A percentile compares a stretch with the other conserved stretches of the same genome.
Evolutionary conservation across 2,113 vertebrate genomes (phyloP).

Genomic region (Rana temporaria): DNA sequence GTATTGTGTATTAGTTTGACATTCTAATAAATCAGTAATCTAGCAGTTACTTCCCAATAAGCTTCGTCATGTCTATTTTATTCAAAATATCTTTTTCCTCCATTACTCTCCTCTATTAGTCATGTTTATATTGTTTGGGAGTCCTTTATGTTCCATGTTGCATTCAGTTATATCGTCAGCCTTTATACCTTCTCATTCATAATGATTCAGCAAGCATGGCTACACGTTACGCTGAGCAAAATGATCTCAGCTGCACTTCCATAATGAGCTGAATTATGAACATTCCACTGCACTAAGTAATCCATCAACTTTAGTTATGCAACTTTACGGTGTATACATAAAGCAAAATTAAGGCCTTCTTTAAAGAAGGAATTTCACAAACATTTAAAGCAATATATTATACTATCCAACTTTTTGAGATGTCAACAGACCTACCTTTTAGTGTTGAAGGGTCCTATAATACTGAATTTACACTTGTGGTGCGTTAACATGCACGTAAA

Average conservation of each 20-base stretch:
- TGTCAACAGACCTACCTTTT: too few relatives aligned
- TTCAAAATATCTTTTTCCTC: too few relatives aligned
- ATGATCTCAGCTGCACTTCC: constrained; percentile 3
- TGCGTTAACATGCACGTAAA: too few relatives aligned
- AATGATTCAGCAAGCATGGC: background rate
- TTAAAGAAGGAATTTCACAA: background rate
- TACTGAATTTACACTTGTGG: too few relatives aligned
- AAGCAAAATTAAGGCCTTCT: background rate
- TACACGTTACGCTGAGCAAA: background rate
- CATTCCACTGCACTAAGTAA: constrained; percentile 32
- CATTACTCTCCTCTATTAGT: too few relatives aligned
- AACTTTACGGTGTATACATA: background rate
- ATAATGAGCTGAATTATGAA: constrained; percentile 20
- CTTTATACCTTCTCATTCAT: background rate
- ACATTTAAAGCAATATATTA: too few relatives aligned
- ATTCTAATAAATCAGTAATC: too few relatives aligned
- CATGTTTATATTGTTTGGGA: background rate
- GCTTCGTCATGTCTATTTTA: too few relatives aligned
- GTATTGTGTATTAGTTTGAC: too few relatives aligned
- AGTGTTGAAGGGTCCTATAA: too few relatives aligned
- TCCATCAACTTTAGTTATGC: constrained; percentile 8
- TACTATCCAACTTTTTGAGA: too few relatives aligned
- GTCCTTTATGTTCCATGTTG: background rate
- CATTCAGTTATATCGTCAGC: background rate
- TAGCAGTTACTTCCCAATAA: too few relatives aligned